A percentile compares a stretch with the other conserved stretches of the same genome.
Evolutionary conservation across 2,797 vertebrate species (phyloP).

Genomic region (Molossus molossus): DNA sequence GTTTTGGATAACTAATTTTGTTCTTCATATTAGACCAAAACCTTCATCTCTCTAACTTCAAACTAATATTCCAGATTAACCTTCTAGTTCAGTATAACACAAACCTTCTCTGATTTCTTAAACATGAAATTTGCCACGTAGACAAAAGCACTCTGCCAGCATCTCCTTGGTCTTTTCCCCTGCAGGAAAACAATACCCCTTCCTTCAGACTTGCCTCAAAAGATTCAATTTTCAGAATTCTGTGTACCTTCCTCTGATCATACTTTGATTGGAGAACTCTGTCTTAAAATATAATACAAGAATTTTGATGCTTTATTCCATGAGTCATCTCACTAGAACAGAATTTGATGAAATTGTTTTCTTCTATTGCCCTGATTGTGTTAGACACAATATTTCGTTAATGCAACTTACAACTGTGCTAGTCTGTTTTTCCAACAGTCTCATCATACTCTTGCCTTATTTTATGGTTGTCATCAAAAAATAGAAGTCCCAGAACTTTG

Average conservation of each 20-base stretch:
- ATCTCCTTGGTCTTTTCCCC: slow-evolving; percentile 1
- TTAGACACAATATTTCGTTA: slow-evolving; percentile 63
- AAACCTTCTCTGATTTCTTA: slow-evolving; percentile 17
- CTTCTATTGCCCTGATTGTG: neutral
- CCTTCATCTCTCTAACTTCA: slow-evolving; percentile 3
- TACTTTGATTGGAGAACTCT: neutral
- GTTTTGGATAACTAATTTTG: neutral
- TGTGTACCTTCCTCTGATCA: neutral
- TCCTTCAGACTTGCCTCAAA: slow-evolving; percentile 25
- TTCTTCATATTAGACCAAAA: slow-evolving; percentile 47
- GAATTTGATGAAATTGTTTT: slow-evolving; percentile 44
- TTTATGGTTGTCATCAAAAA: slow-evolving; percentile 68
- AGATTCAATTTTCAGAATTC: slow-evolving; percentile 21
- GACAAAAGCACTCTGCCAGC: neutral
- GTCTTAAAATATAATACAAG: slow-evolving; percentile 8
- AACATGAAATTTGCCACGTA: neutral
- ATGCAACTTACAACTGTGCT: slow-evolving; percentile 36
- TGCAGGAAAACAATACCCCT: neutral
- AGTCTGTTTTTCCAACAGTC: slow-evolving; percentile 57
- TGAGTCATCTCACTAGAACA: neutral
- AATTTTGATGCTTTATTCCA: neutral
- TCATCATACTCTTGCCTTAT: slow-evolving; percentile 61
- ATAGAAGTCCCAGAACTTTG: slow-evolving; percentile 66
- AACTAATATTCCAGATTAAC: slow-evolving; percentile 1
- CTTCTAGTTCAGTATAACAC: neutral